phyloP scores from a whole-genome alignment of 2,797 vertebrate species.

The Geotrypetes seraphini region DNA sequence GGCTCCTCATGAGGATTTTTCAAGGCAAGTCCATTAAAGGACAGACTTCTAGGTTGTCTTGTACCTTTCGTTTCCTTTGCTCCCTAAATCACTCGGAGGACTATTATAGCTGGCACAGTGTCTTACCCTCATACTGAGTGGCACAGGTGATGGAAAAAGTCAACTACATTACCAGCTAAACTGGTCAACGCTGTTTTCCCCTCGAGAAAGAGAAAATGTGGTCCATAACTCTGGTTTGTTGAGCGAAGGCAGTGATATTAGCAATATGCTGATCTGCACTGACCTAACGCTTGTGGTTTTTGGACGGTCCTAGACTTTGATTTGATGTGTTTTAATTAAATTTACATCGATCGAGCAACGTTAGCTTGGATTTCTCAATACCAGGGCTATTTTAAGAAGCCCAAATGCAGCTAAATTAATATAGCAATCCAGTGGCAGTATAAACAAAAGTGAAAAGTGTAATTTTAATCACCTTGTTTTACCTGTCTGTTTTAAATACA shows the following conservation, averaged over 20 bases:
- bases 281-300: conserved; percentile 3
- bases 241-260: too few relatives aligned
- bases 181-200: neutral
- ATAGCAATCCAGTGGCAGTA: conserved; percentile 7
- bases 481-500: conserved; percentile 29
- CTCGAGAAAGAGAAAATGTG: neutral
- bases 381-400: conserved; percentile 23
- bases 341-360: conserved; percentile 27
- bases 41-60: neutral
- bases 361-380: conserved; percentile 23
- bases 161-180: neutral
- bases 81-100: neutral
- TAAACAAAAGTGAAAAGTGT: neutral
- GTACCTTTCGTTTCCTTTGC: neutral
- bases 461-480: conserved; percentile 6
- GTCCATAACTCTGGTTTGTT: neutral
- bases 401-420: conserved; percentile 13
- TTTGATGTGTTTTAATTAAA: conserved; percentile 37
- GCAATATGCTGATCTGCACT: neutral
- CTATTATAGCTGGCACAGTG: neutral
- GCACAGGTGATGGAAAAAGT: neutral
- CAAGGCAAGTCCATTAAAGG: neutral
- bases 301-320: conserved; percentile 10
- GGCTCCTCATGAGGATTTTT: neutral
- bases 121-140: neutral